These are phyloP conservation scores for Odontophorus gujanensis DNA, from an alignment of 2,113 vertebrate species.

Conservation along the genomic window DNA sequence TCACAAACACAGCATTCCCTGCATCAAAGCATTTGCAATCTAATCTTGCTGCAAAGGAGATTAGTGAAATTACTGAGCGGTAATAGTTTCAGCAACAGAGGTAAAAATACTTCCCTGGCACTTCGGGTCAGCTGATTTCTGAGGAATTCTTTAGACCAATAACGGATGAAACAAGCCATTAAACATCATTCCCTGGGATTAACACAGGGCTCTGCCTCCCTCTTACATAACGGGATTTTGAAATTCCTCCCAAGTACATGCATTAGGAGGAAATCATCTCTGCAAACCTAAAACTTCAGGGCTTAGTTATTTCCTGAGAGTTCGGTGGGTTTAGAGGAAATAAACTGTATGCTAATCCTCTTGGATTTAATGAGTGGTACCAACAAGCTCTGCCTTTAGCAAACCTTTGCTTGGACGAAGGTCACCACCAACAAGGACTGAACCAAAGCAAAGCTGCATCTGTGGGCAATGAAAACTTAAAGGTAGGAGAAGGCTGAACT, in stretches of 20 bases:
- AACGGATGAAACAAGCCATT: constrained; percentile 55
- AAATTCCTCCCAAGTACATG: constrained; percentile 5
- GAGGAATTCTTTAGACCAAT: constrained; percentile 57
- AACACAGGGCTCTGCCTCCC: constrained; percentile 1
- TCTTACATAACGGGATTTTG: constrained; percentile 62
- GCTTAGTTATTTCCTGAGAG: constrained; percentile 69
- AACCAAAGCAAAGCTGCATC: neutral
- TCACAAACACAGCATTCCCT: neutral
- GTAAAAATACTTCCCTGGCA: constrained; percentile 38
- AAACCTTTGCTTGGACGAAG: neutral
- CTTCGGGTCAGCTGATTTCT: constrained; percentile 20
- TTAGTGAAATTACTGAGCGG: constrained; percentile 45
- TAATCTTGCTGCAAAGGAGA: constrained; percentile 53
- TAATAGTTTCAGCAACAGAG: constrained; percentile 9
- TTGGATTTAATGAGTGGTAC: constrained; percentile 32
- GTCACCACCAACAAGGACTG: neutral
- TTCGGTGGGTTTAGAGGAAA: constrained; percentile 62
- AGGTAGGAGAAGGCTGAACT: neutral
- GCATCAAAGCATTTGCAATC: constrained; percentile 5
- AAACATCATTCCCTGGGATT: constrained; percentile 39
- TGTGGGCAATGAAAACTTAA: neutral
- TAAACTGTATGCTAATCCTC: constrained; percentile 67
- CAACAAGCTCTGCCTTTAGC: neutral
- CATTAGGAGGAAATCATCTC: constrained; percentile 63
- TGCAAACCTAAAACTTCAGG: constrained; percentile 59